A percentile compares a stretch with the other conserved stretches of the same genome.
Evolutionary conservation across 2,113 vertebrate genomes (phyloP).

Genomic region (Porphyrio hochstetteri): DNA sequence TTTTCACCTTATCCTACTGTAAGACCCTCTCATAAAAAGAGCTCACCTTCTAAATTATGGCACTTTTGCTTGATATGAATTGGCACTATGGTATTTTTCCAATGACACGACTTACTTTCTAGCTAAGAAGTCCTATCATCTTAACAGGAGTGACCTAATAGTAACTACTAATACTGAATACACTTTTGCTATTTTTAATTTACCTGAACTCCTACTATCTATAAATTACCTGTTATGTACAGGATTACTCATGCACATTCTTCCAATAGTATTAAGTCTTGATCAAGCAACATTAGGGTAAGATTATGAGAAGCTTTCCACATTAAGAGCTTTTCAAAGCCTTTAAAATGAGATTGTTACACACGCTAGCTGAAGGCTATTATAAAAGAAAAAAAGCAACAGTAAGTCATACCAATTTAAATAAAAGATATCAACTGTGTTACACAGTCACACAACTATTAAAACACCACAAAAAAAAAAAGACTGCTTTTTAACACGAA

Average conservation of each 20-base stretch:
- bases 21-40: neutral
- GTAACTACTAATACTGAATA: neutral
- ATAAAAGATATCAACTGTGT: neutral
- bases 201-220: neutral
- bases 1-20: neutral
- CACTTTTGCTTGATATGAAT: neutral
- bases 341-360: neutral
- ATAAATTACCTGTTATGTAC: neutral
- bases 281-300: neutral
- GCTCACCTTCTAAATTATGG: neutral
- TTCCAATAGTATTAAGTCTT: neutral
- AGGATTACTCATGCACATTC: neutral
- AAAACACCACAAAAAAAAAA: neutral
- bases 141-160: neutral
- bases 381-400: neutral
- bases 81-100: neutral
- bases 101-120: neutral
- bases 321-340: constrained; percentile 29
- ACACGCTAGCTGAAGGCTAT: neutral
- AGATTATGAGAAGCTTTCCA: constrained; percentile 36
- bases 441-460: neutral
- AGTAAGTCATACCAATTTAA: neutral
- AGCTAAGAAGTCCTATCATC: neutral
- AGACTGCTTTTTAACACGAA: neutral
- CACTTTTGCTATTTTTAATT: neutral